A percentile compares a stretch with the other conserved stretches of the same genome.
Conservation (phyloP, 53 echinoderm and acorn worm species). For the Arbacia lixula region DNA sequence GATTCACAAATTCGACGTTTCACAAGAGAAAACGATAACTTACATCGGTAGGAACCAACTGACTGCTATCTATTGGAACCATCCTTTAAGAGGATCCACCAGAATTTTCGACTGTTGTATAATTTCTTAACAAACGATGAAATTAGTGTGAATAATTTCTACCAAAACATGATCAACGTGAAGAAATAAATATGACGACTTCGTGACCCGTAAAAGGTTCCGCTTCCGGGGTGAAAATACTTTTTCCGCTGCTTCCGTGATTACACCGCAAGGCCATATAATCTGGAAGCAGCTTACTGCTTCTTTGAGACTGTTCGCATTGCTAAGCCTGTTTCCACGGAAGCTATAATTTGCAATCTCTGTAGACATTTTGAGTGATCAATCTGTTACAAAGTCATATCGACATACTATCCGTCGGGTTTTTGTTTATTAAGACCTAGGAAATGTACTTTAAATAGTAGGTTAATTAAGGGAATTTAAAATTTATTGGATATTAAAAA, state of each 20-base stretch:
- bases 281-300: neutral
- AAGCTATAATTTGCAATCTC: too few species aligned
- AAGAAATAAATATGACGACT: constrained; percentile 44
- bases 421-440: too few species aligned
- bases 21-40: constrained; percentile 7
- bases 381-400: too few species aligned
- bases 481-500: too few species aligned
- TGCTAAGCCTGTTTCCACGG: too few species aligned
- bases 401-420: too few species aligned
- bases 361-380: too few species aligned
- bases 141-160: neutral
- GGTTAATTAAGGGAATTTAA: too few species aligned
- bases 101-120: neutral
- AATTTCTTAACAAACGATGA: constrained; percentile 8
- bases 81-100: constrained; percentile 15
- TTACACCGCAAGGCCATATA: too few species aligned
- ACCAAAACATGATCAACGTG: constrained; percentile 16
- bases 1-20: neutral
- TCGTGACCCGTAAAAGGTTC: neutral
- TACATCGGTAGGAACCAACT: constrained; percentile 37
- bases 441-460: too few species aligned
- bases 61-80: constrained; percentile 55
- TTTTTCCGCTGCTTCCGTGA: constrained; percentile 32
- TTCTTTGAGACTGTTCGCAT: too few species aligned
- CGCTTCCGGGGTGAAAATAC: constrained; percentile 53